Base-by-base conservation (phyloP, 1,140 invertebrate genomes). In the Zaprionus ghesquierei region DNA sequence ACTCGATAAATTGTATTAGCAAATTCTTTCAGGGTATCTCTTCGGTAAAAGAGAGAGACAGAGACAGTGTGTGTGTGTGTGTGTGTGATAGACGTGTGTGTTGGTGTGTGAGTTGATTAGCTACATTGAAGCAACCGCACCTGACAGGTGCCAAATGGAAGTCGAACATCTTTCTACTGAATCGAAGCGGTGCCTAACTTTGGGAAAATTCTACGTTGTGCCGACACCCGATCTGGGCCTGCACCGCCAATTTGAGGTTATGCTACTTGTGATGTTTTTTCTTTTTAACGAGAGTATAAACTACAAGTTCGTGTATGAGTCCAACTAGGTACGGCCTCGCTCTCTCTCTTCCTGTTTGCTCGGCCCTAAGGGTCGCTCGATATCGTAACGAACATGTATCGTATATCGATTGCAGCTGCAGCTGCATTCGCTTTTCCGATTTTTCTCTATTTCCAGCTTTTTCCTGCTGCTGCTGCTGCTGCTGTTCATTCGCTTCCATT, bases 131-230 rank as follows among this genome's bases (percentile, higher is more conserved):
- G 73, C 72, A 65, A 70, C 54, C 75, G 77, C 61, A 75, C 41
- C 61, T 78, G 68, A 63, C 74, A 68, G 74, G 53, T 68, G 64
- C 73, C 63, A 69, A 74, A 65, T 75, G 61, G 23, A 51, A 55
- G 62, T 59, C 31, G 68, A 63, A 61, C 49, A 61, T 55, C 27
- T 60, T n/a, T 8, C 54, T 66, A 66, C 44, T 68, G 33, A 29
- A 77, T 61, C 69, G 64, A 78, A 82, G 79, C 79, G 25, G 56
- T 75, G 41, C 44, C 53, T 58, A 61, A 33, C n/a, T 38, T 49
- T 46, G 13, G 54, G 35, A 51, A 44, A 54, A 66, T 46, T 72
- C 54, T 66, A 59, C 33, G 38, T 41, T 38, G 51, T 51, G 31
- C n/a, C 33, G 60, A 63, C 64, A 49, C 9, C 49, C 13, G 27